Evolutionary conservation across 2,113 vertebrate species (phyloP), one percentile per base, ranked within the genome.

Genomic region (Trichechus manatus): DNA sequence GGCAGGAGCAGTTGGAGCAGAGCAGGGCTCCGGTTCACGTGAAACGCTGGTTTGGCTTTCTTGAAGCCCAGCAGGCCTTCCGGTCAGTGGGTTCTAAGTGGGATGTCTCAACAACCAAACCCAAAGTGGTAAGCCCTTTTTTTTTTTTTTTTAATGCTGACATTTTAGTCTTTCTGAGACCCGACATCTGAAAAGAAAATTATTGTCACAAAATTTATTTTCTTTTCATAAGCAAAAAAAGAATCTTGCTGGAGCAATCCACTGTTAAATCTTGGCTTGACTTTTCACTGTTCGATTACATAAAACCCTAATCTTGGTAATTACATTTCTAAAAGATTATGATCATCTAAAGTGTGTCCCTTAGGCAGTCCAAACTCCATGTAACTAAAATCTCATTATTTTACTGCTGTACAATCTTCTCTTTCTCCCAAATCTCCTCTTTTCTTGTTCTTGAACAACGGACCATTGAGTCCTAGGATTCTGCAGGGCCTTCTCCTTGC

Each of bases 21-120:
- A 98, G 97, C 42, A 98, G 98, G 61, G 97, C 98, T 89, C 99
- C 99, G 39, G 97, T 99, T 53, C 99, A 99, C 4, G 97, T 99
- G 44, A 99, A 98, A 56, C 99, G 99, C 80, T 99, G 99, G 99
- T 99, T 99, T 94, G 97, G 87, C 66, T 99, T 99, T 98, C 99
- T 99, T 94, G 99, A 99, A 91, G 98, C 98, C 47, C 99, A 99
- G 94, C 93, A 74, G 94, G 96, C 99, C 94, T 99, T 99, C 98
- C 98, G 98, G 79, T 97, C 98, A 36, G 99, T 99, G 42, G 98
- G 98, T 82, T 97, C 98, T 97, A 99, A 99, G 98, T 99, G 99
- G 98, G 61, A 63, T 70, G 33, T 87, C 75, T 70, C 97, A 29
- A 3, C 94, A 74, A 50, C 95, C 94, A 98, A 97, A 74, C 82